phyloP scores from a whole-genome alignment of 2,888 invertebrate genomes.

The Apodemia mormo region DNA sequence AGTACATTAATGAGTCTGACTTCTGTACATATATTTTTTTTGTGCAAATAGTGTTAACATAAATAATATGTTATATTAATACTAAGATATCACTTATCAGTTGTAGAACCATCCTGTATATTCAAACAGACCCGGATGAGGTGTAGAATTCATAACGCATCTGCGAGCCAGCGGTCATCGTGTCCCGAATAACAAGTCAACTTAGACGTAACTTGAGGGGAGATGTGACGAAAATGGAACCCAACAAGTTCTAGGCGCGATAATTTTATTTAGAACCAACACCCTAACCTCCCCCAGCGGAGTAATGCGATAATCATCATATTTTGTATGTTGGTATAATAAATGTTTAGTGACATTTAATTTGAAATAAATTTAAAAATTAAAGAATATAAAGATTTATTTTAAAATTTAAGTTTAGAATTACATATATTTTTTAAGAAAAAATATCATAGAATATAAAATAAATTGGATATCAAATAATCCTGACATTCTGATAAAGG shows the following conservation, averaged over 20 bases:
- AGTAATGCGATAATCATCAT: constrained; percentile 59
- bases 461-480: too few relatives aligned
- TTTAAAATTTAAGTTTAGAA: too few relatives aligned
- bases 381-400: too few relatives aligned
- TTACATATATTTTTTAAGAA: too few relatives aligned
- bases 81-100: neutral
- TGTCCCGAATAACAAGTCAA: constrained; percentile 24
- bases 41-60: too few relatives aligned
- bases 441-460: too few relatives aligned
- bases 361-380: neutral
- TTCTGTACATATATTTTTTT: too few relatives aligned
- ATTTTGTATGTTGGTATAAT: neutral
- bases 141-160: constrained; percentile 45
- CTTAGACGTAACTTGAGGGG: constrained; percentile 16
- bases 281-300: constrained; percentile 40
- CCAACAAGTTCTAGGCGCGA: constrained; percentile 44
- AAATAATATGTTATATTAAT: too few relatives aligned
- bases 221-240: constrained; percentile 47
- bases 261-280: constrained; percentile 65
- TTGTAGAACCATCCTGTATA: constrained; percentile 20
- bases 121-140: constrained; percentile 31
- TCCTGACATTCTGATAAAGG: too few relatives aligned
- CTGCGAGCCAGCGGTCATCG: constrained; percentile 51
- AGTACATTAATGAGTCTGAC: too few relatives aligned
- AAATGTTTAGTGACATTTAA: too few relatives aligned